Conservation (phyloP, 2,113 vertebrate species). For the human region GRCh38 chr9:130141501-130142000, state of each 20-base stretch:
- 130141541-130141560: background rate
- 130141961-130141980: background rate
- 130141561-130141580: rapidly evolving
- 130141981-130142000: background rate
- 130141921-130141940: no score
- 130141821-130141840: rapidly evolving
- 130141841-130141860: background rate
- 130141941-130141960: rapidly evolving
- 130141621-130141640: background rate
- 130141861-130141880: background rate
- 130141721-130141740: background rate
- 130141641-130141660: background rate
- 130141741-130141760: background rate
- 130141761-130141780: background rate
- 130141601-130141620: rapidly evolving
- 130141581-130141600: rapidly evolving
- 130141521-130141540: rapidly evolving
- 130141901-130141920: background rate
- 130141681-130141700: background rate
- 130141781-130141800: background rate
- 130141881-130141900: background rate
- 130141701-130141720: background rate
- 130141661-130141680: background rate
- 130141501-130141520: rapidly evolving
- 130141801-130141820: rapidly evolving